phyloP scores from a whole-genome alignment of 2,113 vertebrate genomes.

The Macrotis lagotis region DNA sequence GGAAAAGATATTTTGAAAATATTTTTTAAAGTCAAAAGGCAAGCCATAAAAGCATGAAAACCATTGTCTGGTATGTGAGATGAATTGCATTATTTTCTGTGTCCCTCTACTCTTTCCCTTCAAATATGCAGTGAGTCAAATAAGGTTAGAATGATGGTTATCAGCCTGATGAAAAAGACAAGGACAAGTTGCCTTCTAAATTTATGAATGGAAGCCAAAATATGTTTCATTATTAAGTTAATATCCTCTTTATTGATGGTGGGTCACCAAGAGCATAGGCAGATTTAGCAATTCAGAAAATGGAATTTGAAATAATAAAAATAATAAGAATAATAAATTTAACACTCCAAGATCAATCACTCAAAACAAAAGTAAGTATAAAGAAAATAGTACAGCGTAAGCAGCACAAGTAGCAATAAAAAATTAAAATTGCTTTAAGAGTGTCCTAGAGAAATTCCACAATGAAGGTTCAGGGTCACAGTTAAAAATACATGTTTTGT shows the following conservation, averaged over 20 bases:
- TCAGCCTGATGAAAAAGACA: background rate
- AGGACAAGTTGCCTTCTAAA: background rate
- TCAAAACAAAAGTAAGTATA: background rate
- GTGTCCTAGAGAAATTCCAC: background rate
- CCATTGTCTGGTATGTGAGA: background rate
- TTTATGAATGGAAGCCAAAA: background rate
- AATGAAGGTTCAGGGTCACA: background rate
- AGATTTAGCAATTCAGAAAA: background rate
- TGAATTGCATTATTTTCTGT: background rate
- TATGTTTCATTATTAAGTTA: background rate
- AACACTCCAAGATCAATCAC: background rate
- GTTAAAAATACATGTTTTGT: background rate
- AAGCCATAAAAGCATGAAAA: background rate
- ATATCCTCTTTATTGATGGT: background rate
- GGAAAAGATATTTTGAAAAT: background rate
- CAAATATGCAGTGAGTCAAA: background rate
- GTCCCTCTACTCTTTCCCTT: background rate
- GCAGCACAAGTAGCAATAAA: background rate
- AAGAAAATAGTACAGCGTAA: background rate
- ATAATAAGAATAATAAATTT: background rate
- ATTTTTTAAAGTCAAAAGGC: background rate
- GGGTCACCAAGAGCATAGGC: background rate
- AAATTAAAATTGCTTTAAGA: background rate
- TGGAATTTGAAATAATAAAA: background rate
- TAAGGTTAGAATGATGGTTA: background rate